Base-by-base conservation (phyloP, 2,888 invertebrate genomes). In the Parelbella ahira region DNA sequence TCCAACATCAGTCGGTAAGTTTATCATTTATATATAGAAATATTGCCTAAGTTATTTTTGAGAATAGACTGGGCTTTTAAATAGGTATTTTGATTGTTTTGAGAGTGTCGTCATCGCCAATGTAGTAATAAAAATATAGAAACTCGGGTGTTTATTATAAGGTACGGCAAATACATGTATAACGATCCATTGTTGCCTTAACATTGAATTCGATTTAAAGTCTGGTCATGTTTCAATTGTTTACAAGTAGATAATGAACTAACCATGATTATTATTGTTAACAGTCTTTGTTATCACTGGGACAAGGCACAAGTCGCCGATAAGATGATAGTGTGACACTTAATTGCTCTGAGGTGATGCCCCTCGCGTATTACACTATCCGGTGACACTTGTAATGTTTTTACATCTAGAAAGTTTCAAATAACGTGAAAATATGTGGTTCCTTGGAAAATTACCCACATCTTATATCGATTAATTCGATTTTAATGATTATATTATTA, bases 1-100 rank as follows among this genome's bases (percentile, higher is more conserved):
- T 58, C 92, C 92, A 0, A 91, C 91, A 3, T 92, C 92, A 30
- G 91, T 90, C 5, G 88, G 88, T 88, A 57, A 81, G 88, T 83
- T 37, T 30, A 10, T 4, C 15, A 15, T 15, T 2, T 15, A 15
- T 4, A 15, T 2, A 15, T 15, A 15, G 4, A 15, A 15, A 3
- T 2, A 15, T 2, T 15, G 15, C 4, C 15, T 15, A 15, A 3
- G 4, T 15, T 15, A 15, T 15, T 15, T 15, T 15, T 15, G 15
- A 15, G 3, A 15, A 15, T 15, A 4, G 3, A 4, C 4, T 15
- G 15, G 3, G 15, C 4, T 15, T 15, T 15, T 4, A 15, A 15
- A 15, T n/a, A n/a, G n/a, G n/a, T n/a, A n/a, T n/a, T n/a, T n/a
- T n/a, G n/a, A n/a, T n/a, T n/a, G n/a, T n/a, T 15, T 4, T 15